Evolutionary conservation across 2,113 vertebrate species (phyloP).

Genomic region (Sclerurus mexicanus): DNA sequence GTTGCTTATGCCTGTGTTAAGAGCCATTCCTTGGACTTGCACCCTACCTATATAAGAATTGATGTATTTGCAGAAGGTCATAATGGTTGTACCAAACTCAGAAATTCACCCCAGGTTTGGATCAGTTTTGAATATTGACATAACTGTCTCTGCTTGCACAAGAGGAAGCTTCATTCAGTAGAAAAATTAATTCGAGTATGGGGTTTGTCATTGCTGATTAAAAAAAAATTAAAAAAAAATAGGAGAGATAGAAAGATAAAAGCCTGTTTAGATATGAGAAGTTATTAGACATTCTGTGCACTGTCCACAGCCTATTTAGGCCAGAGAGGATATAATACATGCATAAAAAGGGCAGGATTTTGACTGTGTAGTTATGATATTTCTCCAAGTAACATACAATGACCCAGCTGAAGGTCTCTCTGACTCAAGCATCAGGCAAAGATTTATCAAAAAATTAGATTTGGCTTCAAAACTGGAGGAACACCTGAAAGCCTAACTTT

Average conservation of each 20-base stretch:
- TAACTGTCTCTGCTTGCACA: not conserved
- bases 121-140: not conserved
- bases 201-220: not conserved
- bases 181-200: not conserved
- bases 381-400: not conserved
- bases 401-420: not conserved
- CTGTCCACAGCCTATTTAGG: not conserved
- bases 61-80: not conserved
- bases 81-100: not conserved
- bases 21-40: not conserved
- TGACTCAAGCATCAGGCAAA: not conserved
- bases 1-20: not conserved
- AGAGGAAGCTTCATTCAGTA: not conserved
- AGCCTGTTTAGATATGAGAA: not conserved
- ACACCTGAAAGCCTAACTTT: not conserved
- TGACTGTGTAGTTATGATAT: not conserved
- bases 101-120: not conserved
- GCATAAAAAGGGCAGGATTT: not conserved
- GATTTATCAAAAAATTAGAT: not conserved
- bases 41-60: not conserved
- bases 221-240: not conserved
- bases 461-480: not conserved
- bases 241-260: not conserved
- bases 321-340: not conserved
- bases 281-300: not conserved